phyloP scores from a whole-genome alignment of 2,113 vertebrate genomes.

The Columbina picui region DNA sequence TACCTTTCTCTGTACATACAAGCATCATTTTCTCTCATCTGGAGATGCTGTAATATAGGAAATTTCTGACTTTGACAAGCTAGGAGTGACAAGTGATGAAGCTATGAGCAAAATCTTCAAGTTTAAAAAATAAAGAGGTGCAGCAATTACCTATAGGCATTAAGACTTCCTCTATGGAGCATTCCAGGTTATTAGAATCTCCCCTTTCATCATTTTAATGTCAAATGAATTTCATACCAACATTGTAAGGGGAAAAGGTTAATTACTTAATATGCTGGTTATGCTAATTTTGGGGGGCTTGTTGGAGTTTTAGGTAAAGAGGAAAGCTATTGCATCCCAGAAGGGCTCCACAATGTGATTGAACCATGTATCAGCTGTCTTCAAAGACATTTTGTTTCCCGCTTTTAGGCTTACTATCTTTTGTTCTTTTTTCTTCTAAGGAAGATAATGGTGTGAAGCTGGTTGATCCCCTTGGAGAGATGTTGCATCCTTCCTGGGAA shows the following conservation, averaged over 20 bases:
- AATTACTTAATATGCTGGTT: neutral
- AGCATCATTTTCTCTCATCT: rapidly evolving
- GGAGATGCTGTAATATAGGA: neutral
- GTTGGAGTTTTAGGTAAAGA: neutral
- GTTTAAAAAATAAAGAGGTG: neutral
- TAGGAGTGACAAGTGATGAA: neutral
- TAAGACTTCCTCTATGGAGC: neutral
- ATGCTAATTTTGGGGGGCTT: rapidly evolving
- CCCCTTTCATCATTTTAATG: neutral
- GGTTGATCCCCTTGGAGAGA: constrained; percentile 94
- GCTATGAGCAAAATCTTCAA: neutral
- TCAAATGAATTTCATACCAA: neutral
- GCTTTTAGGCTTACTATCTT: neutral
- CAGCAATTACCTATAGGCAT: neutral
- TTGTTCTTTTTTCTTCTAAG: constrained; percentile 66
- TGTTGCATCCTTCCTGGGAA: constrained; percentile 91
- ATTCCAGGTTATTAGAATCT: neutral
- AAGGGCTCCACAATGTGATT: neutral
- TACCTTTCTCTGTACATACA: neutral
- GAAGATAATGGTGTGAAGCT: constrained; percentile 97
- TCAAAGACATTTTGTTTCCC: neutral
- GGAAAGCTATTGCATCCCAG: neutral
- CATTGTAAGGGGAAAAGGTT: neutral
- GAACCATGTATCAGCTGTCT: neutral
- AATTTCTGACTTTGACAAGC: neutral